Percentiles rank a stretch among this genome's conserved stretches.
Evolutionary conservation across 2,888 invertebrate species (phyloP).

Genomic region (Drosophila stalkeri): DNA sequence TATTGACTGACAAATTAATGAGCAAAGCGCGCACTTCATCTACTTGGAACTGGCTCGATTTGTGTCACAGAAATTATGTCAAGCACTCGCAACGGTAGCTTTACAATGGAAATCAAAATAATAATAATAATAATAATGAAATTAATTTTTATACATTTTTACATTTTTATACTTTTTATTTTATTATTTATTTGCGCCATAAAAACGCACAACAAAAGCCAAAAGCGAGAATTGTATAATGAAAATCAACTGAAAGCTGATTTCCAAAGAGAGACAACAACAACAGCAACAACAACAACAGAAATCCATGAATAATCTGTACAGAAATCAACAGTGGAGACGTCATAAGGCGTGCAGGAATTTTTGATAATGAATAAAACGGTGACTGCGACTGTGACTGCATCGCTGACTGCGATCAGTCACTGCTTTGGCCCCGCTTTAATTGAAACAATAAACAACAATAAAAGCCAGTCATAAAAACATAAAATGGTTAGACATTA

Average conservation of each 20-base stretch:
- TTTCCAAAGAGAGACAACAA: constrained; percentile 72
- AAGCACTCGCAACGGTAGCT: constrained; percentile 74
- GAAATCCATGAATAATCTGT: constrained; percentile 70
- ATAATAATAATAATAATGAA: constrained; percentile 57
- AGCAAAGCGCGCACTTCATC: constrained; percentile 46
- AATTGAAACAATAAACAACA: constrained; percentile 68
- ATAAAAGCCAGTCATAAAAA: constrained; percentile 64
- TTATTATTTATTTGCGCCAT: constrained; percentile 33
- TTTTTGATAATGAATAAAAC: constrained; percentile 69
- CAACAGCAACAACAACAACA: constrained; percentile 32
- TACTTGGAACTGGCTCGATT: constrained; percentile 37
- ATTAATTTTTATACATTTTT: constrained; percentile 59
- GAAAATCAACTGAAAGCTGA: constrained; percentile 77
- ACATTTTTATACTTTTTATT: not conserved
- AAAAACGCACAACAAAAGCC: constrained; percentile 48
- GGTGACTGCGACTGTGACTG: constrained; percentile 28
- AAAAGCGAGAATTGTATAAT: constrained; percentile 58
- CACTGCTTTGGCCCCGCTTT: constrained; percentile 58
- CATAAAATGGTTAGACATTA: constrained; percentile 55
- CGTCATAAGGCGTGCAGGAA: constrained; percentile 79
- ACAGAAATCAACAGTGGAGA: constrained; percentile 62
- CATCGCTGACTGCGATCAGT: constrained; percentile 50
- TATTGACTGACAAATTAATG: constrained; percentile 79
- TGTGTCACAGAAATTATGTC: constrained; percentile 71
- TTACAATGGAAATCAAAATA: constrained; percentile 53